Conservation (phyloP, 2,797 vertebrate species). For the Oryzias dopingdopingensis region DNA sequence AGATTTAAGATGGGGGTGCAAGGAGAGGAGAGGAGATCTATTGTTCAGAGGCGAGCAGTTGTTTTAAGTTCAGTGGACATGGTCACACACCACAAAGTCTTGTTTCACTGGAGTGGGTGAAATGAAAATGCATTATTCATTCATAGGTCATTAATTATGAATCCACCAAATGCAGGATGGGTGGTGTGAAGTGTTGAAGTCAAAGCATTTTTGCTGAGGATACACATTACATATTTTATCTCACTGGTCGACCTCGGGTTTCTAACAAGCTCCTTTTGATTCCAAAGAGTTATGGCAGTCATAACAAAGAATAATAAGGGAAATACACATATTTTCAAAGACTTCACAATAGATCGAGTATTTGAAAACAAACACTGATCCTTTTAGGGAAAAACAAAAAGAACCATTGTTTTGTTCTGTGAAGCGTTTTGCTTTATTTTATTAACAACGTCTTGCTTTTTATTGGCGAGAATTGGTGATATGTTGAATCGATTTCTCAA, state of each 20-base stretch:
- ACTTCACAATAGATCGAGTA: slow-evolving; percentile 10
- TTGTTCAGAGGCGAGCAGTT: slow-evolving; percentile 47
- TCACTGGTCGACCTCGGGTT: slow-evolving; percentile 56
- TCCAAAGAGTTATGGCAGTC: slow-evolving; percentile 26
- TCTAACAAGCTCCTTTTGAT: slow-evolving; percentile 47
- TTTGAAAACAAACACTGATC: neutral
- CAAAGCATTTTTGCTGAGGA: slow-evolving; percentile 58
- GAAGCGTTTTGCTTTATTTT: too few species aligned
- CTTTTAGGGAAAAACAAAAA: neutral
- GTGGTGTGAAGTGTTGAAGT: slow-evolving; percentile 69
- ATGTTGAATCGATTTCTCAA: too few species aligned
- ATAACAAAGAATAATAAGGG: slow-evolving; percentile 38
- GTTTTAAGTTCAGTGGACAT: slow-evolving; percentile 61
- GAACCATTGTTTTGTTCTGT: too few species aligned
- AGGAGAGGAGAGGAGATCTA: slow-evolving; percentile 14
- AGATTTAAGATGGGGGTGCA: slow-evolving; percentile 4
- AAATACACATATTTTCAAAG: slow-evolving; percentile 10
- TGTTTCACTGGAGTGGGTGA: slow-evolving; percentile 62
- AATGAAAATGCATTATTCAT: slow-evolving; percentile 79
- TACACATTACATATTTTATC: slow-evolving; percentile 69
- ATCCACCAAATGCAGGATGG: slow-evolving; percentile 63
- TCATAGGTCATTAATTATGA: slow-evolving; percentile 76
- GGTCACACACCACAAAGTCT: slow-evolving; percentile 65
- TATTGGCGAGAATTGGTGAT: too few species aligned
- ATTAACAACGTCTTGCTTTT: too few species aligned